Percentiles rank a stretch among this genome's conserved stretches.
Conservation (phyloP, 2,797 vertebrate species). For the Peromyscus attwateri region DNA sequence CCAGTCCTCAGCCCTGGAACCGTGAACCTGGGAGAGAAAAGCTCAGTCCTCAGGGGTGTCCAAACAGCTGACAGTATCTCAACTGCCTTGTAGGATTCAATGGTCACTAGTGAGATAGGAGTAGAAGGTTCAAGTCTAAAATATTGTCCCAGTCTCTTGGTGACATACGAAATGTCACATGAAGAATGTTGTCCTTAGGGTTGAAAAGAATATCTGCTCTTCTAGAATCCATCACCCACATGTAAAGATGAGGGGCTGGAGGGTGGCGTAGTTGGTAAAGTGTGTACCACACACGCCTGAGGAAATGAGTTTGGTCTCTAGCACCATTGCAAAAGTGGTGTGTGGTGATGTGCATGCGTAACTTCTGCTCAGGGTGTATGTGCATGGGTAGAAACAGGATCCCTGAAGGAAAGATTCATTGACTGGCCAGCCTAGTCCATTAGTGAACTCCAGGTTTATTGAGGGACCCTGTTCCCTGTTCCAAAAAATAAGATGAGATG, state of each 20-base stretch:
- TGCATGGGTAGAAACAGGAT: background rate
- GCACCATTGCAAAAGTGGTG: background rate
- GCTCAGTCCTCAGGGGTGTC: background rate
- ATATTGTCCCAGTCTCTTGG: background rate
- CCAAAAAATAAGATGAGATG: background rate
- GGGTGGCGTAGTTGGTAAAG: background rate
- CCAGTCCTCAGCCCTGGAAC: conserved; percentile 93
- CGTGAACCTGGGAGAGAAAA: conserved; percentile 90
- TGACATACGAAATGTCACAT: no score
- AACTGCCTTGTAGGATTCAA: background rate
- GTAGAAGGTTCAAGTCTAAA: background rate
- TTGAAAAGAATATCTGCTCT: background rate
- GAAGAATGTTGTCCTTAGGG: background rate
- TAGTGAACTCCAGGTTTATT: background rate
- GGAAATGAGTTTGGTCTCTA: background rate
- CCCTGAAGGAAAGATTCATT: no score
- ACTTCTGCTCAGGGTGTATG: background rate
- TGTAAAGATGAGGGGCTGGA: fast-evolving
- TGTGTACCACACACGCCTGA: background rate
- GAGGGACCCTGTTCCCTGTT: background rate
- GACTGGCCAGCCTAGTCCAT: background rate
- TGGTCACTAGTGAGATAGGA: fast-evolving
- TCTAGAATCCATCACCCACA: background rate
- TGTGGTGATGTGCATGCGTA: background rate
- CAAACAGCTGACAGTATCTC: background rate